Evolutionary conservation across 2,113 vertebrate species (phyloP), one percentile per base, ranked within the genome.

Genomic region (Sula dactylatra): DNA sequence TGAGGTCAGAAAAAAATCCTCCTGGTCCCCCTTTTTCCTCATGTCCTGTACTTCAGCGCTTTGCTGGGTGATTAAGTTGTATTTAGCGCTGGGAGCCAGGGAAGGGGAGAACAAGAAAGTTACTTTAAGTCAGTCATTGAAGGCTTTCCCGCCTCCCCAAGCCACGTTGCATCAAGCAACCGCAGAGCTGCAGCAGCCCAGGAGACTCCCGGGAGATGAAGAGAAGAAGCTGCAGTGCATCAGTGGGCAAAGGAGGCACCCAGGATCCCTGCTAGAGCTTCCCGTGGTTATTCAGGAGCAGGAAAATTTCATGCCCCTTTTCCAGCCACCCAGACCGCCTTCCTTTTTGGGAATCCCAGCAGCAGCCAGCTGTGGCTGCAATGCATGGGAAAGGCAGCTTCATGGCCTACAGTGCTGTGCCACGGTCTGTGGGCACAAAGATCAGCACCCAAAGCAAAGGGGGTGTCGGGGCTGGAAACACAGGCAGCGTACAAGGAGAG

Each of bases 371-470:
- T 83, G 42, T 22, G 19, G 42, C 42, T 38, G 32, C 65, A 74
- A 16, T 10, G 47, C 61, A 45, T 0, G 0, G 55, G 52, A 67
- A 49, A 87, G 40, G 65, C 58, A 81, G n/a, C 67, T 83, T 55
- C 52, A 16, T 0, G 2, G 56, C 29, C 2, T 1, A n/a, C 1
- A 6, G 15, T 38, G n/a, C 55, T 24, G 18, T 29, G n/a, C 18
- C 59, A 31, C 0, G 8, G 70, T 31, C 45, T 5, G 2, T 1
- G 4, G 72, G 12, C 59, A 73, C 19, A 13, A 49, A 58, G 55
- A 83, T 20, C 49, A 50, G 76, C 31, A 29, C 20, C 32, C 4
- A 2, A 36, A 81, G 61, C 25, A 61, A 61, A 73, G 3, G 1
- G 36, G 26, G 5, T 8, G 15, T 62, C 36, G 34, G 0, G 0